Evolutionary conservation across 2,113 vertebrate species (phyloP).

Genomic region (Vimba vimba): DNA sequence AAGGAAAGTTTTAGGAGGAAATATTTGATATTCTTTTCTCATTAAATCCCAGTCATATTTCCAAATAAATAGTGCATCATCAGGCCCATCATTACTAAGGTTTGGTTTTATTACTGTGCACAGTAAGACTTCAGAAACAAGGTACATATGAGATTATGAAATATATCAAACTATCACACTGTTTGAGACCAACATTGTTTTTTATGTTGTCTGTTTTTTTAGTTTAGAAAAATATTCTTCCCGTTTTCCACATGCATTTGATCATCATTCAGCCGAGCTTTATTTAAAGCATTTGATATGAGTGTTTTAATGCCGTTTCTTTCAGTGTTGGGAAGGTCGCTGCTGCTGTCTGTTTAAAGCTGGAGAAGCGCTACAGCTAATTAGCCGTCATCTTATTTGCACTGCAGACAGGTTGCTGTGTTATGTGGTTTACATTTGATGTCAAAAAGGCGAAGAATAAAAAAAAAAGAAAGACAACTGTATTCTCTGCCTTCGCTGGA

Average conservation of each 20-base stretch:
- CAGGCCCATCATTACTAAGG: neutral
- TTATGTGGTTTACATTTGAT: slow-evolving; percentile 49
- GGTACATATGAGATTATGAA: slow-evolving; percentile 7
- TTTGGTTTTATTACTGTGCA: neutral
- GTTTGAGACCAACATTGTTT: slow-evolving; percentile 40
- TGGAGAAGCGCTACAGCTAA: slow-evolving; percentile 40
- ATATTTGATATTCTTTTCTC: neutral
- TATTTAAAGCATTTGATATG: slow-evolving; percentile 69
- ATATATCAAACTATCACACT: slow-evolving; percentile 11
- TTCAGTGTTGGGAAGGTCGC: slow-evolving; percentile 30
- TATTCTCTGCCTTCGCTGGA: slow-evolving; percentile 48
- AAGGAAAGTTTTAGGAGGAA: neutral
- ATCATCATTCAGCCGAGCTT: slow-evolving; percentile 49
- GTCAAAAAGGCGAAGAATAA: slow-evolving; percentile 26
- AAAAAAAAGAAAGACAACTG: slow-evolving; percentile 7
- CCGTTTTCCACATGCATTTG: slow-evolving; percentile 22
- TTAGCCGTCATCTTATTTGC: slow-evolving; percentile 34
- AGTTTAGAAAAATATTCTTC: slow-evolving; percentile 12
- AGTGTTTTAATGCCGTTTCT: slow-evolving; percentile 64
- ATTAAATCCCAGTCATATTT: slow-evolving; percentile 5
- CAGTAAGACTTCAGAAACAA: neutral
- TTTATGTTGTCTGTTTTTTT: slow-evolving; percentile 75
- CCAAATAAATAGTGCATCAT: neutral
- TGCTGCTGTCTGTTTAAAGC: slow-evolving; percentile 32
- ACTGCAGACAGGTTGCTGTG: slow-evolving; percentile 38